Percentiles rank a stretch among this genome's conserved stretches.
Conservation (phyloP, 2,888 invertebrate species). For the Chironomus tentans region DNA sequence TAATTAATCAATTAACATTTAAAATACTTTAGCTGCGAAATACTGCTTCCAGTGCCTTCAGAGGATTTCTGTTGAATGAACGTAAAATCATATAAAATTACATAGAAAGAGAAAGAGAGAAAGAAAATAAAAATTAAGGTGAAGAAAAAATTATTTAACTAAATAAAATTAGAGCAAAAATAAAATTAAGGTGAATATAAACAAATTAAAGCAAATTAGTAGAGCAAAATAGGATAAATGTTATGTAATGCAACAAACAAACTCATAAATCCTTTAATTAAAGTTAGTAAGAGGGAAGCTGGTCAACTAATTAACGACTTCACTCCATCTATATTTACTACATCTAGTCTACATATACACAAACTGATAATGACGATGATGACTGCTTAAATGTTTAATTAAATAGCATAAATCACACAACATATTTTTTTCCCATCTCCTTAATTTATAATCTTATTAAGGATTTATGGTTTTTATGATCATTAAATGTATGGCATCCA, state of each 20-base stretch:
- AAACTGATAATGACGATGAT: background rate
- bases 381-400: slow-evolving; percentile 1
- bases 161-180: too few relatives aligned
- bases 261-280: too few relatives aligned
- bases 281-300: too few relatives aligned
- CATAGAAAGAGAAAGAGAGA: slow-evolving; percentile 29
- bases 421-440: background rate
- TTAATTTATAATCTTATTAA: background rate
- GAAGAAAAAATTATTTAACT: too few relatives aligned
- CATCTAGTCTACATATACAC: too few relatives aligned
- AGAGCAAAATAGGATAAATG: too few relatives aligned
- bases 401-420: background rate
- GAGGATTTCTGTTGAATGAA: slow-evolving; percentile 40
- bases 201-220: too few relatives aligned
- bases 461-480: background rate
- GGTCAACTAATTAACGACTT: too few relatives aligned
- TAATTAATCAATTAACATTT: background rate
- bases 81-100: slow-evolving; percentile 29
- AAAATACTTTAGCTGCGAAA: slow-evolving; percentile 38
- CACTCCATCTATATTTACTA: too few relatives aligned
- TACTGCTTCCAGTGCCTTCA: slow-evolving; percentile 44
- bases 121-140: slow-evolving; percentile 24
- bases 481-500: background rate
- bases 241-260: too few relatives aligned
- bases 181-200: background rate